phyloP scores from a whole-genome alignment of 2,113 vertebrate species.

The Oryzias javanicus region DNA sequence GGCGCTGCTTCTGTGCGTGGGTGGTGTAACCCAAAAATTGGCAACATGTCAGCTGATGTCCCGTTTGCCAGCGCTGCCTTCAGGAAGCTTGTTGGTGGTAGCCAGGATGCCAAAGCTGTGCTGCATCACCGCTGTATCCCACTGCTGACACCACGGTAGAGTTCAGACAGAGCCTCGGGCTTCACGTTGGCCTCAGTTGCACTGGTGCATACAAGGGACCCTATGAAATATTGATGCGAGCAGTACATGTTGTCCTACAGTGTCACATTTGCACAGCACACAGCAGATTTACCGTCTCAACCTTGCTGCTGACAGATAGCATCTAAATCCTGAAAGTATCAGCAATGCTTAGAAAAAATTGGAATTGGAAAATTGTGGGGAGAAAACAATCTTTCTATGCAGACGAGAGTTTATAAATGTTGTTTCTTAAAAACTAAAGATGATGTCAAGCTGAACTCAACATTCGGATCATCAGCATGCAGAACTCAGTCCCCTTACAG shows the following conservation, averaged over 20 bases:
- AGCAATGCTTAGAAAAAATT: neutral
- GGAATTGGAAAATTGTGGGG: no score
- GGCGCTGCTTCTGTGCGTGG: conserved; percentile 13
- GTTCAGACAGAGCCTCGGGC: conserved; percentile 26
- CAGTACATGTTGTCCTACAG: conserved; percentile 18
- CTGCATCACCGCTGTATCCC: conserved; percentile 10
- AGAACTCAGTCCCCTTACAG: neutral
- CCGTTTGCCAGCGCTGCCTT: conserved; percentile 22
- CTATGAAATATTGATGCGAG: conserved; percentile 46
- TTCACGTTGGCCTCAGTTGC: conserved; percentile 23
- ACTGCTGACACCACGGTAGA: conserved; percentile 36
- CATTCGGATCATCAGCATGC: neutral
- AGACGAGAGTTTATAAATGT: no score
- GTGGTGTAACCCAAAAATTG: neutral
- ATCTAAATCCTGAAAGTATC: neutral
- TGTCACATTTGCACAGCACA: conserved; percentile 24
- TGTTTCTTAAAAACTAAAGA: no score
- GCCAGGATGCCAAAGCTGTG: conserved; percentile 35
- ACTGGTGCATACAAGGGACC: conserved; percentile 35
- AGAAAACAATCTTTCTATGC: no score
- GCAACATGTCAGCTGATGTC: conserved; percentile 9
- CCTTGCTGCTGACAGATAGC: neutral
- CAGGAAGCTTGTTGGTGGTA: conserved; percentile 34
- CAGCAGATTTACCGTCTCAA: conserved; percentile 16
- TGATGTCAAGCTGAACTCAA: neutral